Base-by-base conservation (phyloP, 2,888 invertebrate species). In the Lasius fuliginosus region DNA sequence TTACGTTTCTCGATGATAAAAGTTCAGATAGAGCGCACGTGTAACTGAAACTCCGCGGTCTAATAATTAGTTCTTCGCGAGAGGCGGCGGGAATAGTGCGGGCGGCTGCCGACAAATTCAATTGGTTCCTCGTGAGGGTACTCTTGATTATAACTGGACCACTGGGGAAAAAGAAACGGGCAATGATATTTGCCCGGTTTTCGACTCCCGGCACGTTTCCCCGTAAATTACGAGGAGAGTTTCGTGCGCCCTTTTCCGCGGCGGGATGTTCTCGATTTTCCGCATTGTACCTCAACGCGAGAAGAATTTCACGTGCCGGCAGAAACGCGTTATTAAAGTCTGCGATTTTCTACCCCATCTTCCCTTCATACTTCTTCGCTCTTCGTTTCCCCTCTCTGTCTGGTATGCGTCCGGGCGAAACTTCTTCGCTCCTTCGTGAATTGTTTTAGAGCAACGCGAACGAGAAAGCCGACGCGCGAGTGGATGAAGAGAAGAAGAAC, bases 311-410 rank as follows among this genome's bases (percentile, higher is more conserved):
- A 79, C 85, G 87, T 65, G 69, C 86, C 84, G 87, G 87, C 85
- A 85, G 42, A 84, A 86, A 85, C 83, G 86, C 87, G 90, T 92
- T 91, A 91, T 92, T 92, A 90, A 91, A 91, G 89, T 87, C 87
- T 85, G 82, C 85, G 87, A 87, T 90, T 89, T 86, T 73, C 86
- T 87, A 79, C 85, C 81, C 74, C 83, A 82, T 75, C 85, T 65
- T 64, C 71, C 33, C 77, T n/a, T 86, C 79, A 65, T 68, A 64
- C 46, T 75, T 27, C 40, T 65, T n/a, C 62, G 1, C 68, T 18
- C 11, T 62, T 53, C 64, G 12, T 53, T n/a, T 6, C 58, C 58
- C 30, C 65, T 65, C 67, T 27, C 49, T 49, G 73, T 73, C 76
- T 73, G 71, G 79, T 85, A 86, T 86, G 85, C 87, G 86, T 83